Conservation (phyloP, 2,888 invertebrate species). For the Hoplodrina blanda region DNA sequence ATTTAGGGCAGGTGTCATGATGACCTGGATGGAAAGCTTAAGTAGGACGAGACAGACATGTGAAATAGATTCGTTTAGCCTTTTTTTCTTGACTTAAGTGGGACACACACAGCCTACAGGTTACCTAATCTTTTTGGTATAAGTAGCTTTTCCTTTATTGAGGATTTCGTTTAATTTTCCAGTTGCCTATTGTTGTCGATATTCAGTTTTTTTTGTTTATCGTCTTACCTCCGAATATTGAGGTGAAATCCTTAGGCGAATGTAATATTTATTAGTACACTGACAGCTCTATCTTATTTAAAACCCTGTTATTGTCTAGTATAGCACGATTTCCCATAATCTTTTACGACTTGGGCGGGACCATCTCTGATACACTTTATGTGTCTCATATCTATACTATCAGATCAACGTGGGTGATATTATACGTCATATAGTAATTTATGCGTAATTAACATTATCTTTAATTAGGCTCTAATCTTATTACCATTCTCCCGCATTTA, state of each 20-base stretch:
- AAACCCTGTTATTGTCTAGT: slow-evolving; percentile 1
- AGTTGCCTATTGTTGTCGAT: too few relatives aligned
- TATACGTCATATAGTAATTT: slow-evolving; percentile 9
- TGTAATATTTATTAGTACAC: not conserved
- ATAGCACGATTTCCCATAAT: slow-evolving; percentile 1
- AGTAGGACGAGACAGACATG: slow-evolving; percentile 26
- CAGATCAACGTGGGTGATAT: slow-evolving; percentile 36
- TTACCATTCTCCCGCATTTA: slow-evolving; percentile 36
- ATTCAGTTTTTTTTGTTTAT: not conserved
- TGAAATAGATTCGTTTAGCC: slow-evolving; percentile 18
- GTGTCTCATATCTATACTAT: slow-evolving; percentile 11
- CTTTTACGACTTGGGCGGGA: slow-evolving; percentile 8
- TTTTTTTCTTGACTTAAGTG: slow-evolving; percentile 27
- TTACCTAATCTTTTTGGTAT: slow-evolving; percentile 8
- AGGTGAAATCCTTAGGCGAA: not conserved
- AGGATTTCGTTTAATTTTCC: too few relatives aligned
- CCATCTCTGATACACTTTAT: slow-evolving; percentile 15
- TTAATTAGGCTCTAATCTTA: slow-evolving; percentile 33
- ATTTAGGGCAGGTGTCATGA: slow-evolving; percentile 51
- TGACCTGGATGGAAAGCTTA: slow-evolving; percentile 53
- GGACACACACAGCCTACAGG: not conserved
- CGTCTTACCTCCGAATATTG: not conserved
- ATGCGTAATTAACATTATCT: slow-evolving; percentile 24
- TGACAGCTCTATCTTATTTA: not conserved
- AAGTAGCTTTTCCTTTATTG: not conserved